A percentile compares a stretch with the other conserved stretches of the same genome.
phyloP scores from a whole-genome alignment of 35 echinoderm and acorn worm species.

The Heliocidaris erythrogramma region DNA sequence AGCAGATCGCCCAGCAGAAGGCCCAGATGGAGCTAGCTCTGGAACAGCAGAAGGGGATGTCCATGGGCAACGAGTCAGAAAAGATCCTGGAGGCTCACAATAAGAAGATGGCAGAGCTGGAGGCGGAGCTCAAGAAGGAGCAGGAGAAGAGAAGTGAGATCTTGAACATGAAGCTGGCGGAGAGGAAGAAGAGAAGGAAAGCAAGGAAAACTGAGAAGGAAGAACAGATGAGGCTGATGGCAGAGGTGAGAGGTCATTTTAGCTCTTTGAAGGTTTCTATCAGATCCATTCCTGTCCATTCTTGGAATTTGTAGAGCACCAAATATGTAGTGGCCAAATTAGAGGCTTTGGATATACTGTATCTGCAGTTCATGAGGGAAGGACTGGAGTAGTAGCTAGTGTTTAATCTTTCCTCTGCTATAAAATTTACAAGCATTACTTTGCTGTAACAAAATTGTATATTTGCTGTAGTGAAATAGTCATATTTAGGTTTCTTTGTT shows the following conservation, averaged over 20 bases:
- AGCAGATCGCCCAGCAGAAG: constrained; percentile 43
- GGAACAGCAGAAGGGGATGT: background rate
- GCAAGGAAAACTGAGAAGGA: constrained; percentile 29
- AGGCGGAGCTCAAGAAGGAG: constrained; percentile 51
- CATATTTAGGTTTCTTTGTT: no score
- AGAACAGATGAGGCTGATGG: background rate
- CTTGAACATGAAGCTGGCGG: background rate
- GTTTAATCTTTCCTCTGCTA: no score
- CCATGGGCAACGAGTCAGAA: background rate
- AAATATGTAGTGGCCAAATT: no score
- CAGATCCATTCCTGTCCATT: no score
- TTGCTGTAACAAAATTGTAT: no score
- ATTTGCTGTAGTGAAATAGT: no score
- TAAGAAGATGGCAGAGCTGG: constrained; percentile 50
- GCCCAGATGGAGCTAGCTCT: constrained; percentile 13
- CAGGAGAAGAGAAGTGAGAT: constrained; percentile 5
- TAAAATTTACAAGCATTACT: no score
- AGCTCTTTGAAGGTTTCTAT: no score
- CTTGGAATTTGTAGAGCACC: no score
- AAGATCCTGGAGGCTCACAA: constrained; percentile 56
- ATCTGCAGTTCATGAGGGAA: no score
- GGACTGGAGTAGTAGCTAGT: no score
- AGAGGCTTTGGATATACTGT: no score
- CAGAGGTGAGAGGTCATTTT: background rate
- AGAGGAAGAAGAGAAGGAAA: background rate